Base-by-base conservation (phyloP, 2,113 vertebrate species). In the Calypte anna region DNA sequence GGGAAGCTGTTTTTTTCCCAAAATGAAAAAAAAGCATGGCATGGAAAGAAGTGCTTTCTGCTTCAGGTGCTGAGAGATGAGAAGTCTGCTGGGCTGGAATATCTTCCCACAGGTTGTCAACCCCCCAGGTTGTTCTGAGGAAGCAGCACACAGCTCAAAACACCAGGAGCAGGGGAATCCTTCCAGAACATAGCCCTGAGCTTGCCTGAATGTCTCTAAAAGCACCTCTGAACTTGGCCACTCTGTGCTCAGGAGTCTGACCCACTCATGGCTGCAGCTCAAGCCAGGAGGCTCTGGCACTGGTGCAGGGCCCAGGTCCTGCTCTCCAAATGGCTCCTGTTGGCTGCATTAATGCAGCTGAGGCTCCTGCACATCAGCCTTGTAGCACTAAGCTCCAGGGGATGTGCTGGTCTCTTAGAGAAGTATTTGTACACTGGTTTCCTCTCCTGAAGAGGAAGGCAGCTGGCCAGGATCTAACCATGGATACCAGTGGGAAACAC, bases 211-310 rank as follows among this genome's bases (percentile, higher is more conserved):
- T 13, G 28, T 53, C 83, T 67, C 31, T 16, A 28, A 5, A 0
- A 2, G 70, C 70, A 90, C 33, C 53, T 21, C 28, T 11, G 77
- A 31, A 9, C 18, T 74, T 30, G 31, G 33, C 9, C 1, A 1
- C 73, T 40, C 67, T 24, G 6, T 4, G 46, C 58, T 76, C 38
- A 15, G 38, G 25, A 46, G 18, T 7, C 66, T 4, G 30, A 44
- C 44, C 27, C 1, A 2, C 55, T 53, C 1, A 1, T 0, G 1
- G 63, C 73, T 36, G 69, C 4, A 33, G 62, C 63, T 25, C 57
- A 10, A 21, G n/a, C 36, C 58, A 66, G 13, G 28, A 43, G 1
- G 6, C 25, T 55, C 46, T n/a, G 30, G 15, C 15, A 5, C 8
- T 6, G 43, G 21, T 12, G 22, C 24, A 36, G n/a, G 3, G 10